phyloP scores from a whole-genome alignment of 2,113 vertebrate genomes.

The Chionomys nivalis region DNA sequence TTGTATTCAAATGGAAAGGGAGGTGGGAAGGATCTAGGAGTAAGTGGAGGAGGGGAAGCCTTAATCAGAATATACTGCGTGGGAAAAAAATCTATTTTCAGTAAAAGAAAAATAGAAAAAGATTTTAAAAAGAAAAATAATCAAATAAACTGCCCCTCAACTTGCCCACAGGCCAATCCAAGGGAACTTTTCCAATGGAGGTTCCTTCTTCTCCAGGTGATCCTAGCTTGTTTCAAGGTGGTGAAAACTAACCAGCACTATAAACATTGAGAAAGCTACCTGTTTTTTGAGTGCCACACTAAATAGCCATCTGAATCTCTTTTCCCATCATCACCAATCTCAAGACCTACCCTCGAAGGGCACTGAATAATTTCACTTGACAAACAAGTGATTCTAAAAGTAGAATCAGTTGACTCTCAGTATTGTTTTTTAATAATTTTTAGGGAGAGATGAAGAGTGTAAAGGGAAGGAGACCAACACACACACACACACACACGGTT shows the following conservation, averaged over 20 bases:
- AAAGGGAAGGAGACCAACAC: background rate
- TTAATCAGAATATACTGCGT: background rate
- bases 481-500: background rate
- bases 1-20: too few relatives aligned
- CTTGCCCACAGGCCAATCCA: background rate
- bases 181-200: background rate
- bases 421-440: slow-evolving; percentile 45
- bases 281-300: background rate
- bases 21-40: background rate
- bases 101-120: background rate
- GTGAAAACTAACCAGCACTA: background rate
- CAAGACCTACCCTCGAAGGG: background rate
- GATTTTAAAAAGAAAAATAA: background rate
- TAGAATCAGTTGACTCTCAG: background rate
- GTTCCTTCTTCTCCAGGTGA: background rate
- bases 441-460: background rate
- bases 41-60: background rate
- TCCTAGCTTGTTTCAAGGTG: background rate
- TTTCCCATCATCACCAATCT: background rate
- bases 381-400: slow-evolving; percentile 18
- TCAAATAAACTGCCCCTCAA: background rate
- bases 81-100: too few relatives aligned
- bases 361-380: background rate
- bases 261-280: background rate
- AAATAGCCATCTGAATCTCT: too few relatives aligned